Conservation (phyloP, 2,797 vertebrate species). For the Gephyroberyx darwinii region DNA sequence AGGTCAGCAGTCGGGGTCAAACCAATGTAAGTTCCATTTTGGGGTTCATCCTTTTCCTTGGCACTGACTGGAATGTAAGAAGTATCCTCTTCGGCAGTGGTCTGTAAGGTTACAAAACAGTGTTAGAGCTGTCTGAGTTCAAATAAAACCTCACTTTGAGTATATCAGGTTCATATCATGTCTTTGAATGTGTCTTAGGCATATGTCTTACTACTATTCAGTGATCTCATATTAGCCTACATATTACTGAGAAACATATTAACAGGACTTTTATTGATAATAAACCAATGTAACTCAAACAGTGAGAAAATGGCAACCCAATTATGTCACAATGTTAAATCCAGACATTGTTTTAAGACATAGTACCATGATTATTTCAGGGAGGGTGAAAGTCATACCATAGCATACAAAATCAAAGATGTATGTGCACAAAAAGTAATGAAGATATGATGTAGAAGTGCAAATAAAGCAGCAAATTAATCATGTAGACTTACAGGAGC, state of each 20-base stretch:
- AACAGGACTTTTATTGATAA: not conserved
- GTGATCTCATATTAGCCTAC: not conserved
- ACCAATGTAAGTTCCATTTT: slow-evolving; percentile 73
- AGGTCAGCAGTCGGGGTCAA: slow-evolving; percentile 60
- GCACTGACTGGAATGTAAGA: slow-evolving; percentile 69
- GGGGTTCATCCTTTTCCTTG: slow-evolving; percentile 75
- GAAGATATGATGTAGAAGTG: not conserved
- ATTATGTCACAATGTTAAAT: slow-evolving; percentile 36
- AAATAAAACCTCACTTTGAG: too few species aligned
- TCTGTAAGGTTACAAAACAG: slow-evolving; percentile 45
- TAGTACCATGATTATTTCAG: not conserved
- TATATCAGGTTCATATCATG: not conserved
- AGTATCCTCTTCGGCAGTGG: slow-evolving; percentile 61
- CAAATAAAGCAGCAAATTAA: slow-evolving; percentile 31
- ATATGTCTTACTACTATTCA: too few species aligned
- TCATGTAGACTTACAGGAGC: slow-evolving; percentile 70
- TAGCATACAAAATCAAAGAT: not conserved
- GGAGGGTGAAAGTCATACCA: not conserved
- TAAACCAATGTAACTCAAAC: too few species aligned
- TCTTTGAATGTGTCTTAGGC: not conserved
- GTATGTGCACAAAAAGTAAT: slow-evolving; percentile 7
- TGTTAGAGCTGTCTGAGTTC: not conserved
- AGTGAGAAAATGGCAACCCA: too few species aligned
- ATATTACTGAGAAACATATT: not conserved
- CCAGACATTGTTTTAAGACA: not conserved